These are phyloP conservation scores for Cryptosula pallasiana DNA, from an alignment of 2,888 invertebrate genomes.

Conservation along the genomic window DNA sequence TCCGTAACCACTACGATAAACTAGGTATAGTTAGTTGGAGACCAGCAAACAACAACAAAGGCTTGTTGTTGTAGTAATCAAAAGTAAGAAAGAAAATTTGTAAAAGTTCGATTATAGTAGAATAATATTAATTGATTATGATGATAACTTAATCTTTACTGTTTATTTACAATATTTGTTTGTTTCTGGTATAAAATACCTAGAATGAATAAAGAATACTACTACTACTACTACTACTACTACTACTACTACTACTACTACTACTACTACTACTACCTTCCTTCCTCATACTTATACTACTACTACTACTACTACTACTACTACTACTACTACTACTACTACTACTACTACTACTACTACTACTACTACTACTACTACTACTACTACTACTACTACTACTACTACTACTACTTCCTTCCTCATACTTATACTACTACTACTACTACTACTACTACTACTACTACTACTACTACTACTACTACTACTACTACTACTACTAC, in stretches of 20 bases:
- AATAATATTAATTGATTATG: too few relatives aligned
- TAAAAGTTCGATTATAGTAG: too few relatives aligned
- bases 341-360: conserved; percentile 23
- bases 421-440: conserved; percentile 19
- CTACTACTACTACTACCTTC: conserved; percentile 22
- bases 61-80: too few relatives aligned
- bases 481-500: conserved; percentile 24
- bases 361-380: conserved; percentile 24
- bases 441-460: conserved; percentile 20
- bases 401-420: background rate
- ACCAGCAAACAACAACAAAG: too few relatives aligned
- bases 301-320: conserved; percentile 19
- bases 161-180: too few relatives aligned
- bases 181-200: too few relatives aligned
- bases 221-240: background rate
- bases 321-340: conserved; percentile 24
- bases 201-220: background rate
- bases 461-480: conserved; percentile 23
- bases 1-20: too few relatives aligned
- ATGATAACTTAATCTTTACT: too few relatives aligned
- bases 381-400: conserved; percentile 23
- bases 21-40: too few relatives aligned
- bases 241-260: conserved; percentile 18
- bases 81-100: too few relatives aligned
- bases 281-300: too few relatives aligned